Evolutionary conservation across 2,113 vertebrate species (phyloP).

Genomic region (Lepisosteus oculatus): DNA sequence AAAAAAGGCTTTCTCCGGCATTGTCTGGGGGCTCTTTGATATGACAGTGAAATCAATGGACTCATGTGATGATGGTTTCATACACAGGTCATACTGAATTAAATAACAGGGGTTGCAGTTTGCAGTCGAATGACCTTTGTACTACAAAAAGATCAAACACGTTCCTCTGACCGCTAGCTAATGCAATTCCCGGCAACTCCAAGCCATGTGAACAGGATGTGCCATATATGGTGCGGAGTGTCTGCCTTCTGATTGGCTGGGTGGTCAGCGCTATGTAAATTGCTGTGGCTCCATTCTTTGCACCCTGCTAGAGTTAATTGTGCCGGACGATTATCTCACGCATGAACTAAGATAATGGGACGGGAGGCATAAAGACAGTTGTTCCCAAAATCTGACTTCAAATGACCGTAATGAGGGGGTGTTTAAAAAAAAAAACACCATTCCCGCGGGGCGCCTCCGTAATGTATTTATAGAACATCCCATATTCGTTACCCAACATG

Average conservation of each 20-base stretch:
- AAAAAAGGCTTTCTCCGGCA: too few species aligned
- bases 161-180: slow-evolving; percentile 13
- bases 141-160: slow-evolving; percentile 6
- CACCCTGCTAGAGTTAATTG: slow-evolving; percentile 17
- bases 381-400: slow-evolving; percentile 9
- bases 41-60: background rate
- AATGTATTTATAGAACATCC: slow-evolving; percentile 6
- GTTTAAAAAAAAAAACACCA: background rate
- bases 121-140: background rate
- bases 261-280: slow-evolving; percentile 15
- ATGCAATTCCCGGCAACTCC: slow-evolving; percentile 26
- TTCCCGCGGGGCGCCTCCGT: background rate
- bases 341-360: slow-evolving; percentile 20
- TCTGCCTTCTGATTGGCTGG: slow-evolving; percentile 17
- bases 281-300: slow-evolving; percentile 6
- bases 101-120: background rate
- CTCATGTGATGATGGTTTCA: slow-evolving; percentile 4
- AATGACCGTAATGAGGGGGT: slow-evolving; percentile 9
- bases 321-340: slow-evolving; percentile 16
- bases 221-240: slow-evolving; percentile 19
- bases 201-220: slow-evolving; percentile 24
- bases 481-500: background rate
- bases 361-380: background rate
- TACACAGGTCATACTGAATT: background rate
- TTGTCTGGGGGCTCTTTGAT: background rate